Base-by-base conservation (phyloP, 2,113 vertebrate genomes). In the Melanerpes aurifrons region DNA sequence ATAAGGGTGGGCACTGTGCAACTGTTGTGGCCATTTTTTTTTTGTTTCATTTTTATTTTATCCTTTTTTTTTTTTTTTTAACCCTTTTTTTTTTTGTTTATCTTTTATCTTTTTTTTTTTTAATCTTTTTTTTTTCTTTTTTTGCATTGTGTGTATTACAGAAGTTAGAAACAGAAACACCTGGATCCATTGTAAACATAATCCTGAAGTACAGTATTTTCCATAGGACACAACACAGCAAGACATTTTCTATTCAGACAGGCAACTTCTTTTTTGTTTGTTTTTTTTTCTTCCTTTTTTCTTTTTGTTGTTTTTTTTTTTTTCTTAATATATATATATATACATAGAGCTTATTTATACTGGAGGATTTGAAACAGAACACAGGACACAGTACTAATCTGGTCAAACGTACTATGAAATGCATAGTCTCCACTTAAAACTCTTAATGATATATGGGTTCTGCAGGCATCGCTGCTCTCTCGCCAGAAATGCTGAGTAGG, bases 281-380 rank as follows among this genome's bases (percentile, higher is more conserved):
- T n/a, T 94, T 63, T 96, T 97, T 97, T 98, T 97, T 92, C 98
- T 97, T 93, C 87, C 93, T 63, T 96, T 97, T 97, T 98, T 11
- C 11, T 40, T 40, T 37, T 96, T 97, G 97, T 98, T 97, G 93
- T 40, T 40, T 96, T 97, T 97, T 98, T 97, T 94, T 98, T 24
- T 28, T 57, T 57, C 25, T 53, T 53, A 22, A 28, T 28, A 28
- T 57, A 26, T 56, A 28, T 57, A 26, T 56, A 94, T 96, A 96
- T 31, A 97, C 95, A 98, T 93, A 98, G 97, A 99, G 98, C 98
- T 99, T 99, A 99, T 99, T 99, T 97, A 98, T 98, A 99, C 98
- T 98, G 99, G 98, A 98, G 97, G 98, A 98, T 98, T 97, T 97
- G 96, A 98, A 98, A 98, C 97, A 97, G 97, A 98, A 98, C 97